Percentiles rank a stretch among this genome's conserved stretches.
phyloP scores from a whole-genome alignment of 2,888 invertebrate genomes.

The Phengaris arion region DNA sequence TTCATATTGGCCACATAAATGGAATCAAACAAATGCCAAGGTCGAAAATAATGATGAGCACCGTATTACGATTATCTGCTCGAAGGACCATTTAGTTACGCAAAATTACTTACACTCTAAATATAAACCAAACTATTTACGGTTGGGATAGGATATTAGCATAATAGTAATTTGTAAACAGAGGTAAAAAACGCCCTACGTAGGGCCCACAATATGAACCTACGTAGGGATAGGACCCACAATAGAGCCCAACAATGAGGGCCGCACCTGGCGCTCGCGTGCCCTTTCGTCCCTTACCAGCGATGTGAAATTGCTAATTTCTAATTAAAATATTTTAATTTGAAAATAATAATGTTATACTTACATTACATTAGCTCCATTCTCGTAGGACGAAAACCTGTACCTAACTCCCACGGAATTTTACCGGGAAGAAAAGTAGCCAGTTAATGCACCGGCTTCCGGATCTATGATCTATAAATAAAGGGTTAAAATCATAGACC shows the following conservation, averaged over 20 bases:
- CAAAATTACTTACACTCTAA: background rate
- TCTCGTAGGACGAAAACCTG: background rate
- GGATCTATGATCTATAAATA: too few species aligned
- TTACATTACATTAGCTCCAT: background rate
- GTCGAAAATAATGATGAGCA: background rate
- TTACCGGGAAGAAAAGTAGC: too few species aligned
- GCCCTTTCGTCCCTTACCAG: conserved; percentile 41
- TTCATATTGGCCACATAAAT: background rate
- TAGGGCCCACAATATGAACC: background rate
- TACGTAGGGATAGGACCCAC: conserved; percentile 29
- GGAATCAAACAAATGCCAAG: background rate
- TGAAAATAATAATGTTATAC: background rate
- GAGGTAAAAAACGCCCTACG: conserved; percentile 9
- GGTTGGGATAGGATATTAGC: conserved; percentile 14
- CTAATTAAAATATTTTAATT: background rate
- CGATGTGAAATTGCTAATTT: background rate
- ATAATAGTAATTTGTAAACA: conserved; percentile 22
- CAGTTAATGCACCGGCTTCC: too few species aligned
- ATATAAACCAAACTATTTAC: conserved; percentile 8
- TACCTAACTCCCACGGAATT: background rate
- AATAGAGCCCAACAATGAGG: conserved; percentile 35
- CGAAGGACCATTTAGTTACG: conserved; percentile 2
- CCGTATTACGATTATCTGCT: background rate
- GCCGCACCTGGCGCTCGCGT: conserved; percentile 54
- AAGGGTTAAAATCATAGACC: too few species aligned